Base-by-base conservation (phyloP, 2,113 vertebrate species). In the Psilopogon haemacephalus region DNA sequence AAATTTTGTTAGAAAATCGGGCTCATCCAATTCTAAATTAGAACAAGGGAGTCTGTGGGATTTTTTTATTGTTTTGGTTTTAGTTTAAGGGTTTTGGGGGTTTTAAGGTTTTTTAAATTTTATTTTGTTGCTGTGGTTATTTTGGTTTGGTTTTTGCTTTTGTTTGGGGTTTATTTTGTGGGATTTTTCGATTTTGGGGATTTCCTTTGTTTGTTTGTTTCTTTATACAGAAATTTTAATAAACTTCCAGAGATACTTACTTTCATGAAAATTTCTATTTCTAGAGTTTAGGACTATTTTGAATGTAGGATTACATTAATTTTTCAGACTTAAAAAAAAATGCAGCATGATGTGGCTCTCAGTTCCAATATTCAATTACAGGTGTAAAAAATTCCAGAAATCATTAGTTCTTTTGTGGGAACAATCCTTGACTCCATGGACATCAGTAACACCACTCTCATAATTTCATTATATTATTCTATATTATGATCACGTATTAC, bases 351-450 rank as follows among this genome's bases (percentile, higher is more conserved):
- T 55, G 11, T 40, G 30, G 11, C 0, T 91, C 40, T 64, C 64
- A 67, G 77, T 68, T 37, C 68, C 60, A 88, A 11, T 55, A 77
- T 91, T 91, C 89, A 95, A 95, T 88, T 93, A 93, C 56, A 88
- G 46, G 71, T 68, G 91, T 80, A 95, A 95, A 95, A 60, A 80
- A 33, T 88, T 80, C 40, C 38, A 67, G 95, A 89, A 85, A 94
- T 93, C 78, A 95, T 95, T 95, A 83, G 94, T 93, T 59, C 21
- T 89, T 88, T 70, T 59, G 60, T 88, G 30, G 33, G 80, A 86
- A 87, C 26, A 76, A n/a, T 64, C 82, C 93, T 70, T 90, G 84
- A 93, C 78, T 79, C 52, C 9, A 55, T 37, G 56, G 72, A 89
- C 1, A 10, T 73, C 30, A 92, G 19, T 30, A 63, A 28, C 28